Base-by-base conservation (phyloP, 1,140 invertebrate species). In the Berghia stephanieae region DNA sequence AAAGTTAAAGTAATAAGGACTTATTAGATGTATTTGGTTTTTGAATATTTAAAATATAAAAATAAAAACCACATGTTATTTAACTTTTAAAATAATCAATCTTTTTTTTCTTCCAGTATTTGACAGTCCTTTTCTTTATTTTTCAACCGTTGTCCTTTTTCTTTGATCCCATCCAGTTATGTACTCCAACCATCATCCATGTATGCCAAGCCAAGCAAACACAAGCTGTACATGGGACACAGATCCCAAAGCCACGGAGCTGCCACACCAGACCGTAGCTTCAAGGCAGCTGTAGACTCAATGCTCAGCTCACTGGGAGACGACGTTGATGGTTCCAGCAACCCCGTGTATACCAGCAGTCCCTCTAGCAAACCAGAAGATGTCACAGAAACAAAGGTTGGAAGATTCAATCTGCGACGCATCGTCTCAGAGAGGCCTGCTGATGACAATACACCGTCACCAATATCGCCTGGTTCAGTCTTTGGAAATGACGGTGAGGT, bases 101-200 rank as follows among this genome's bases (percentile, higher is more conserved):
- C n/a, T n/a, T n/a, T 76, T 67, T 46, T 5, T 52, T 31, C 34
- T 31, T 63, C 10, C 13, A 18, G 60, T 63, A 63, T 18, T 34
- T 69, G 8, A 8, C 60, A 63, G 16, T 42, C 16, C 16, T 38
- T 69, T 69, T 21, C 8, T 31, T 38, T 69, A 6, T 42, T 16
- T 16, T 55, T 52, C 2, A 27, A 24, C 18, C 31, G 24, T 78
- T 43, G 36, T 34, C 18, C 75, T 6, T 36, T 68, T 69, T 24
- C 46, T n/a, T n/a, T 38, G 42, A 24, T 2, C 34, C 46, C 36
- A 52, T 57, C 24, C 79, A 86, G 85, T 38, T 86, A 86, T 77
- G 85, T 86, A 21, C 83, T 86, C 55, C 85, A 86, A 74, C 85
- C 85, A 13, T 83, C 82, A 66, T 83, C 82, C 42, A 86, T 86